Percentiles rank a stretch among this genome's conserved stretches.
Conservation (phyloP, 2,797 vertebrate genomes). For the Smutsia gigantea region DNA sequence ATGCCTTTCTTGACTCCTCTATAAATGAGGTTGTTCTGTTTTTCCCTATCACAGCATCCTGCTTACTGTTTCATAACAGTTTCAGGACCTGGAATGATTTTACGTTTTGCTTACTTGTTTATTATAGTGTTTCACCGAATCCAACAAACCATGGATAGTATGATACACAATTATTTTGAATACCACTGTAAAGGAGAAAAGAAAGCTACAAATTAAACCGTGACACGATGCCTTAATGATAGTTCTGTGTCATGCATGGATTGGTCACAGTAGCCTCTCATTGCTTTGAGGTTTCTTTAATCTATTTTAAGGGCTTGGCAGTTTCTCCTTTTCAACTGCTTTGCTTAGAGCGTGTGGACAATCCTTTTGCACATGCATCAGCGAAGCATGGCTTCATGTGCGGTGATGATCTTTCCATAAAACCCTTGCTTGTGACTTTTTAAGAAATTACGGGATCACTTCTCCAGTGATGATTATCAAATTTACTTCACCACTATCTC, state of each 20-base stretch:
- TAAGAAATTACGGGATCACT: constrained; percentile 13
- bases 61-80: background rate
- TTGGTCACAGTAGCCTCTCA: background rate
- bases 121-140: background rate
- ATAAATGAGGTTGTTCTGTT: background rate
- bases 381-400: background rate
- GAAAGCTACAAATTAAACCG: constrained; percentile 53
- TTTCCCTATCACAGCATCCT: background rate
- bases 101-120: constrained; percentile 15
- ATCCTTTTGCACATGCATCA: background rate
- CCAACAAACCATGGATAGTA: background rate
- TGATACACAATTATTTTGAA: background rate
- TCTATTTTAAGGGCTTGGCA: constrained; percentile 15
- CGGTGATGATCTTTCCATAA: constrained; percentile 33
- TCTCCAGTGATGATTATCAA: background rate
- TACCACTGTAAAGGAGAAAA: background rate
- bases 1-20: background rate
- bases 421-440: background rate
- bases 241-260: background rate
- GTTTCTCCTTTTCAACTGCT: background rate
- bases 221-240: constrained; percentile 49
- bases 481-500: background rate
- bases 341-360: background rate
- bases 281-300: constrained; percentile 20
- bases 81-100: background rate